A percentile compares a stretch with the other conserved stretches of the same genome.
Evolutionary conservation across 2,113 vertebrate species (phyloP).

Genomic region (Geothlypis trichas): DNA sequence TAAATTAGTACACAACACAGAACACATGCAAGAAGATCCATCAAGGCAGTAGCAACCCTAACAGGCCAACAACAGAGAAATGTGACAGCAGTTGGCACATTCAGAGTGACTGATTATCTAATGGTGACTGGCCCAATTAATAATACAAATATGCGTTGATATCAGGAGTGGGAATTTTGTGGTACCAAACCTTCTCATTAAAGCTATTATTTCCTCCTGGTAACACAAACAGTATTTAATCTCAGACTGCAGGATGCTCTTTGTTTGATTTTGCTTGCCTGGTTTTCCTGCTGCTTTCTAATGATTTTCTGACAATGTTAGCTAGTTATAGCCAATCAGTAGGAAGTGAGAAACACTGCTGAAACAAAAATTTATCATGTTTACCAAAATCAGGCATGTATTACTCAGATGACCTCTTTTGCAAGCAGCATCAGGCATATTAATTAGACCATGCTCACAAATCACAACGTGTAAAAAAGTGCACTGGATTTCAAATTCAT

Average conservation of each 20-base stretch:
- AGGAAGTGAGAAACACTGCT: not conserved
- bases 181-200: not conserved
- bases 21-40: constrained; percentile 45
- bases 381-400: not conserved
- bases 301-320: not conserved
- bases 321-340: not conserved
- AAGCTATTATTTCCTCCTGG: not conserved
- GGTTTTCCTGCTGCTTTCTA: not conserved
- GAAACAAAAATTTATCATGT: not conserved
- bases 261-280: not conserved
- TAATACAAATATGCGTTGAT: not conserved
- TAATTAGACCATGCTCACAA: not conserved
- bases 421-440: not conserved
- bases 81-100: not conserved
- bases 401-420: not conserved
- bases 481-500: not conserved
- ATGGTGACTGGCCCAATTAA: not conserved
- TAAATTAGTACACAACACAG: constrained; percentile 48
- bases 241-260: not conserved
- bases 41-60: not conserved
- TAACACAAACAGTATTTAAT: not conserved
- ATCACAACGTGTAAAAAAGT: not conserved
- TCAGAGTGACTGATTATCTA: not conserved
- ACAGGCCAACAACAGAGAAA: not conserved
- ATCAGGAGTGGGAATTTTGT: not conserved